Conservation (phyloP, 2,113 vertebrate species). For the Myiopsitta monachus region DNA sequence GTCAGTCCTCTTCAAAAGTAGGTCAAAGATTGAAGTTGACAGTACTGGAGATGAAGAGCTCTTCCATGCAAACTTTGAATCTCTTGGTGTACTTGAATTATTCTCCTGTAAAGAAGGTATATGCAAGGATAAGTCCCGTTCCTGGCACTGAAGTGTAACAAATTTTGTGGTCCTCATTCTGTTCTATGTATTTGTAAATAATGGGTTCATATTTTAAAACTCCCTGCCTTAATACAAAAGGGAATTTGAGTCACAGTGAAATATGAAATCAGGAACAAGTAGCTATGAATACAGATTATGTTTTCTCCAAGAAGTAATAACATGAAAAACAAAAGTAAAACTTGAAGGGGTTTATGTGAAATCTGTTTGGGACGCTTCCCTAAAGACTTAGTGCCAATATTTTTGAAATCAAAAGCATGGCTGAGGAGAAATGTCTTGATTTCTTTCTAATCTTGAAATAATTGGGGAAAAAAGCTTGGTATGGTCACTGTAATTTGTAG, state of each 20-base stretch:
- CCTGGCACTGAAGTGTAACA: not conserved
- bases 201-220: slow-evolving; percentile 24
- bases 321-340: not conserved
- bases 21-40: slow-evolving; percentile 21
- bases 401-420: not conserved
- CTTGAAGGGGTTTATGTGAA: not conserved
- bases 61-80: not conserved
- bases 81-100: not conserved
- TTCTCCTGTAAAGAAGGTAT: not conserved
- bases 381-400: not conserved
- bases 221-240: not conserved
- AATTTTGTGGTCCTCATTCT: not conserved
- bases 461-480: not conserved
- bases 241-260: not conserved
- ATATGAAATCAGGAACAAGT: not conserved
- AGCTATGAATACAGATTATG: not conserved
- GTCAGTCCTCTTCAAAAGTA: slow-evolving; percentile 17
- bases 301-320: not conserved
- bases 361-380: not conserved
- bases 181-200: not conserved
- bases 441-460: not conserved
- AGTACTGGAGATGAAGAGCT: not conserved
- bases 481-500: not conserved
- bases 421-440: not conserved
- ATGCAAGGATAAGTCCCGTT: not conserved